These are phyloP conservation scores for Protonemura montana DNA, from an alignment of 2,888 invertebrate genomes.

Conservation along the genomic window DNA sequence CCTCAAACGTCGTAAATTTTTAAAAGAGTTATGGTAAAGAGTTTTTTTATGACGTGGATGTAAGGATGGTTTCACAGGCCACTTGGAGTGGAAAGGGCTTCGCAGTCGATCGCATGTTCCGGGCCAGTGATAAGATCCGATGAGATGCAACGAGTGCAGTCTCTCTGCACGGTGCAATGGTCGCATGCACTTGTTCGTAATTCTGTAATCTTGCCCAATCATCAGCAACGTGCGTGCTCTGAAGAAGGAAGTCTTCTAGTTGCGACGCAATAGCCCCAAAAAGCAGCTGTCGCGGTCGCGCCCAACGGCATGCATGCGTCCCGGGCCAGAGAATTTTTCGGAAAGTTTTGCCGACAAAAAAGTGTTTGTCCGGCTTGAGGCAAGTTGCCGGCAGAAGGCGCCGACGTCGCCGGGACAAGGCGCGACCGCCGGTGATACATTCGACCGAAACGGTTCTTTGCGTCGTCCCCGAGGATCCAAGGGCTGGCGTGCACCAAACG, in stretches of 20 bases:
- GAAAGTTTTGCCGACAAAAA: too few species aligned
- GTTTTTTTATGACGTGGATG: background rate
- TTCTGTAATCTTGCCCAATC: background rate
- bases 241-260: background rate
- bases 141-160: background rate
- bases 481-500: background rate
- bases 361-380: too few species aligned
- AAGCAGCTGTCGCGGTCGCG: background rate
- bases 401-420: background rate
- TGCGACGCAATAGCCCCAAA: background rate
- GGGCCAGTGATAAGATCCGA: background rate
- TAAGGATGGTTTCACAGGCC: background rate
- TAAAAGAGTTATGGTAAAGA: background rate
- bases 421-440: background rate
- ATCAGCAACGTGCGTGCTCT: background rate
- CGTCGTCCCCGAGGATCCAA: too few species aligned
- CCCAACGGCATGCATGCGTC: background rate
- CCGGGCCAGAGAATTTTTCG: background rate
- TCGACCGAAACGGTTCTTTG: background rate
- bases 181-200: background rate
- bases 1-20: background rate
- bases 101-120: background rate
- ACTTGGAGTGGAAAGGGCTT: background rate
- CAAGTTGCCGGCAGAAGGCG: background rate
- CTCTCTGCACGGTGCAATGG: background rate